These are phyloP conservation scores for Megamerina dolium DNA, from an alignment of 2,888 invertebrate genomes.

Conservation along the genomic window DNA sequence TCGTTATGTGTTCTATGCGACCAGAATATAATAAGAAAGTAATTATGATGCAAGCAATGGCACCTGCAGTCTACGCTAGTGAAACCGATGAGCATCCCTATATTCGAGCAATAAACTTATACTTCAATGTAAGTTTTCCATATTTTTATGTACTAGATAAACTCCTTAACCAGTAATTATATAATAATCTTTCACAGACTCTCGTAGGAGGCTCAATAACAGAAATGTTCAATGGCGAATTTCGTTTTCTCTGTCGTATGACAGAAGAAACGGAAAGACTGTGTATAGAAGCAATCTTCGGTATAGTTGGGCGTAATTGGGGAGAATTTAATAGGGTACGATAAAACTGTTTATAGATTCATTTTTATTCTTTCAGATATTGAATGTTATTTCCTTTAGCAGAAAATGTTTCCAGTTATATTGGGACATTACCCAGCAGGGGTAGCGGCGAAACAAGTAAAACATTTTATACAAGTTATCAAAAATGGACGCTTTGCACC, in stretches of 20 bases:
- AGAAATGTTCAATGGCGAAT: slow-evolving; percentile 44
- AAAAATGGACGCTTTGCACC: slow-evolving; percentile 48
- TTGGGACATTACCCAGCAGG: slow-evolving; percentile 61
- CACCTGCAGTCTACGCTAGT: slow-evolving; percentile 61
- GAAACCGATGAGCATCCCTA: slow-evolving; percentile 45
- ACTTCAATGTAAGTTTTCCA: slow-evolving; percentile 37
- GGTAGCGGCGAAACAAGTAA: slow-evolving; percentile 54
- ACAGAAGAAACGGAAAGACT: slow-evolving; percentile 43
- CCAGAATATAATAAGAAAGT: slow-evolving; percentile 65
- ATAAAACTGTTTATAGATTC: not conserved
- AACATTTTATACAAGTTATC: slow-evolving; percentile 56
- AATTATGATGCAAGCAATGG: slow-evolving; percentile 60
- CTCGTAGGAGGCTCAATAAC: slow-evolving; percentile 42
- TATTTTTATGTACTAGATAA: too few species aligned
- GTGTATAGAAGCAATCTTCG: slow-evolving; percentile 45
- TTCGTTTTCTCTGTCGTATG: slow-evolving; percentile 42
- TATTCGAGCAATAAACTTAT: slow-evolving; percentile 41
- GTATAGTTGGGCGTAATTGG: slow-evolving; percentile 44
- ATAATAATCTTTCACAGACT: too few species aligned
- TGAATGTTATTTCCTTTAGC: slow-evolving; percentile 1
- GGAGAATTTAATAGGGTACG: slow-evolving; percentile 43
- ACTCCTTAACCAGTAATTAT: too few species aligned
- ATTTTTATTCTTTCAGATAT: not conserved
- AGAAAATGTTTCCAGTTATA: slow-evolving; percentile 60
- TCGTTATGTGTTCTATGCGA: slow-evolving; percentile 58